Base-by-base conservation (phyloP, 2,888 invertebrate genomes). In the Glaucopsyche alexis region DNA sequence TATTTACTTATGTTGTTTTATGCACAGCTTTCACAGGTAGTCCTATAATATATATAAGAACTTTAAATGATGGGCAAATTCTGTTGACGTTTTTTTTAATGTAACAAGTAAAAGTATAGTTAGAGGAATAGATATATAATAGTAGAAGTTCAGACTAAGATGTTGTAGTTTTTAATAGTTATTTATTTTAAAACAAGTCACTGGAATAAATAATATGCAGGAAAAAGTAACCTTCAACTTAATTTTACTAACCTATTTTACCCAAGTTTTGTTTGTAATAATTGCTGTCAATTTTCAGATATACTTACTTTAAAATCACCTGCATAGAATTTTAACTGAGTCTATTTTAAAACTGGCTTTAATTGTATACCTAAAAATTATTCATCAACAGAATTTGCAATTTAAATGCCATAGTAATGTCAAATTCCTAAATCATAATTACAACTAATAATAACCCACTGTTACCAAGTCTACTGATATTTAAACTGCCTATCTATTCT, bases 391-490 rank as follows among this genome's bases (percentile, higher is more conserved):
- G 29, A 69, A 69, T 69, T 69, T 69, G 69, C 29, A 49, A 69
- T 49, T 69, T 47, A 69, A 69, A 69, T 69, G 49, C 29, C 29
- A 14, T 47, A 69, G 16, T 69, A 49, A 49, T 69, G 49, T 49
- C 69, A 29, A 69, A 49, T 42, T 69, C 14, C 47, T 69, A 69
- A 69, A 19, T 38, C 2, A 69, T 45, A 19, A 71, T 55, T 45
- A 42, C 42, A 40, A 66, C 50, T 50, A 55, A 40, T 40, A 72
- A 65, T 66, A 72, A 66, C 72, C 42, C 72, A 67, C 50, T 72
- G 72, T 72, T 66, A 72, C 72, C 66, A 71, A 19, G 16, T 45
- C 55, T 71, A 19, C 42, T 29, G 45, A 42, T 71, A 45, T 60
- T 71, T 69, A 2, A 69, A 49, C 67, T 49, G 29, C 60, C 60